Evolutionary conservation across 2,113 vertebrate species (phyloP).

Genomic region (Oryzias javanicus): DNA sequence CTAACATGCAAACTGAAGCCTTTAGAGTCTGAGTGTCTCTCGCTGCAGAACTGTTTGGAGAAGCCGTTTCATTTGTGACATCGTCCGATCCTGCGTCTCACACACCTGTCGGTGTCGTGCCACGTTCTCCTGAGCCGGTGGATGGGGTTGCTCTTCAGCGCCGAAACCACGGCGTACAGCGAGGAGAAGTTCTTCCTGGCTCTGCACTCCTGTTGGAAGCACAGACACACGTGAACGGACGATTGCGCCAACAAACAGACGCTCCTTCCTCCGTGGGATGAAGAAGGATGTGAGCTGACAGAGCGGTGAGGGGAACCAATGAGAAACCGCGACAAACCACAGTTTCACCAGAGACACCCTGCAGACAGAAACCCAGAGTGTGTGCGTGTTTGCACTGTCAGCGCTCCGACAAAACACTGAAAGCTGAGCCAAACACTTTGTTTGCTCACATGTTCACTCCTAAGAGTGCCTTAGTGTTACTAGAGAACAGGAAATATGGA

Average conservation of each 20-base stretch:
- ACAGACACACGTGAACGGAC: background rate
- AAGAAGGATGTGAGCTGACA: no score
- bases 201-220: constrained; percentile 80
- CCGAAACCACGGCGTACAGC: constrained; percentile 85
- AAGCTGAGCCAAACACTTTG: no score
- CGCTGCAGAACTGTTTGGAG: no score
- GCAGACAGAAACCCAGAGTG: background rate
- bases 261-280: no score
- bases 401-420: no score
- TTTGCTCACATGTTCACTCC: no score
- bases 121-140: constrained; percentile 87
- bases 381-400: background rate
- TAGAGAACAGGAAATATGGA: no score
- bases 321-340: background rate
- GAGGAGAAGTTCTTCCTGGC: constrained; percentile 89
- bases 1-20: no score
- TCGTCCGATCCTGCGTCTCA: background rate
- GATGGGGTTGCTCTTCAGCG: constrained; percentile 86
- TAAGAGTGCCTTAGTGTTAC: no score
- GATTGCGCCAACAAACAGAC: constrained; percentile 7
- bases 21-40: no score
- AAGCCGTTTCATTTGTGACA: background rate
- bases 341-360: background rate
- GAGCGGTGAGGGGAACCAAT: background rate
- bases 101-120: constrained; percentile 87